Conservation (phyloP, 2,797 vertebrate genomes). For the Otolemur crassicaudatus region DNA sequence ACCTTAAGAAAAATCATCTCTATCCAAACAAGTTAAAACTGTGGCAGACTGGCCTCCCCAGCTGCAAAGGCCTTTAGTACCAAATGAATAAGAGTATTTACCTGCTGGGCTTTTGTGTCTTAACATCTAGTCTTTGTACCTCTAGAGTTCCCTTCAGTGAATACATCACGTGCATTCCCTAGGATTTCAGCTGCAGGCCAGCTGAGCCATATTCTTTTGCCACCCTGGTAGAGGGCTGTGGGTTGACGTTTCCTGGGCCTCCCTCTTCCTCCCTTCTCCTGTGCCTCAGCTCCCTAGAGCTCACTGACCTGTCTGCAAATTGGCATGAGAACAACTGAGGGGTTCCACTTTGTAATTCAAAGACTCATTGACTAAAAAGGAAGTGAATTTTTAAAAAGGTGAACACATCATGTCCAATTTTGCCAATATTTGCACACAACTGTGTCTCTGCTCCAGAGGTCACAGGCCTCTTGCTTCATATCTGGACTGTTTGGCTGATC, state of each 20-base stretch:
- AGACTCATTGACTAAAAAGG: not conserved
- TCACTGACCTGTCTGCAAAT: not conserved
- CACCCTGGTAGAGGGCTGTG: not conserved
- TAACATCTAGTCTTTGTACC: not conserved
- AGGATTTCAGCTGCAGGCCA: not conserved
- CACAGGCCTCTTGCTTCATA: not conserved
- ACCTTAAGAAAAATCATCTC: not conserved
- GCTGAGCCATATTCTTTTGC: not conserved
- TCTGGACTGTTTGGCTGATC: not conserved
- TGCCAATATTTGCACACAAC: conserved; percentile 58
- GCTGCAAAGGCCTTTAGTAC: not conserved
- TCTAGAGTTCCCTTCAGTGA: too few species aligned
- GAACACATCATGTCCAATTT: conserved; percentile 28
- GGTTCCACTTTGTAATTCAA: not conserved
- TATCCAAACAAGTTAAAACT: not conserved
- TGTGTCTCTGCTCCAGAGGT: not conserved
- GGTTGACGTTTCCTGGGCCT: rapidly evolving
- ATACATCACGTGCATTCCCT: not conserved
- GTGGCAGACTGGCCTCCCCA: not conserved
- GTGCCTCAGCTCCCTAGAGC: not conserved
- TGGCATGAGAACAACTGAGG: not conserved
- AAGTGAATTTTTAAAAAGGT: not conserved
- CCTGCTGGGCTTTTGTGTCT: not conserved
- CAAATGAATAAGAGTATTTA: not conserved
- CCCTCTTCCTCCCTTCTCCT: not conserved